Percentiles rank a stretch among this genome's conserved stretches.
Evolutionary conservation across 23 tunicate species (phyloP).

Genomic region (Ascidia mentula): DNA sequence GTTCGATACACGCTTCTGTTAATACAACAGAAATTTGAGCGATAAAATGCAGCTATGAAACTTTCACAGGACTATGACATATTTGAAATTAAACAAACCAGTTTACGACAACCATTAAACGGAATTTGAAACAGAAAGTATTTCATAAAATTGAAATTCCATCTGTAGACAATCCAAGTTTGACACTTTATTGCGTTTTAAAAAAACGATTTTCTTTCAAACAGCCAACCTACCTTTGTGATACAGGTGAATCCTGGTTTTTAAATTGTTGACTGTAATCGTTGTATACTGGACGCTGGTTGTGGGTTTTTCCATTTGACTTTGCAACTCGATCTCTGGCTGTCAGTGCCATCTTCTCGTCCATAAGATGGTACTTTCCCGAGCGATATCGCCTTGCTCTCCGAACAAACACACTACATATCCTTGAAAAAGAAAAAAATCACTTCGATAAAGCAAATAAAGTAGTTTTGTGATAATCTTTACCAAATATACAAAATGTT

Average conservation of each 20-base stretch:
- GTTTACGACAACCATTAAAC: neutral
- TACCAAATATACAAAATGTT: too few relatives aligned
- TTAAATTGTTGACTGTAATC: neutral
- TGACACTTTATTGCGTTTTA: neutral
- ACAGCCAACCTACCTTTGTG: neutral
- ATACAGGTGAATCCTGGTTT: neutral
- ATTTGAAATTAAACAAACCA: neutral
- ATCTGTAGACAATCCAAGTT: neutral
- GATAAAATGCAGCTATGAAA: too few relatives aligned
- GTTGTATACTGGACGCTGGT: neutral
- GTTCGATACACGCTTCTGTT: neutral
- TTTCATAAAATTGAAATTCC: neutral
- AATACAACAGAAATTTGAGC: neutral
- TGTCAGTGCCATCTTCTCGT: conserved; percentile 6
- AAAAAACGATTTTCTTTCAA: neutral
- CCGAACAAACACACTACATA: conserved; percentile 26
- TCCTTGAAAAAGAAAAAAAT: neutral
- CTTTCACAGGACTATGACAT: too few relatives aligned
- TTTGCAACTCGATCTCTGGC: neutral
- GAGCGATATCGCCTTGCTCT: conserved; percentile 33
- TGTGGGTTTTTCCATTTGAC: neutral
- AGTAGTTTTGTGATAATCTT: too few relatives aligned
- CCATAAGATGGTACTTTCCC: conserved; percentile 31
- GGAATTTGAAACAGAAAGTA: neutral
- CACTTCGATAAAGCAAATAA: neutral